phyloP scores from a whole-genome alignment of 2,797 vertebrate species.

The Enteromius mattozi region DNA sequence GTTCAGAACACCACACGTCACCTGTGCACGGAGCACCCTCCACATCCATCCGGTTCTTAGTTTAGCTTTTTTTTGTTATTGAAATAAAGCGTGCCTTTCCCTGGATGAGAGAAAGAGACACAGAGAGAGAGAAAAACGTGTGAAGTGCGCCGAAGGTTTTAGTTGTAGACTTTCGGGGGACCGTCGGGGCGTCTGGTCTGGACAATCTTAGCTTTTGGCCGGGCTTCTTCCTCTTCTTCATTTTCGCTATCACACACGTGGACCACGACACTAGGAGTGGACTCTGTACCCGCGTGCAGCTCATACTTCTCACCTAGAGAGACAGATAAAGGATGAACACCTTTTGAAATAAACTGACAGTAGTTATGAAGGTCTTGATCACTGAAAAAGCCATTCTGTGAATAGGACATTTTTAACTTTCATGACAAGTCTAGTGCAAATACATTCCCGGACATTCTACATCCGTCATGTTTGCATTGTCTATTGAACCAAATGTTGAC shows the following conservation, averaged over 20 bases:
- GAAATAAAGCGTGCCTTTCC: slow-evolving; percentile 80
- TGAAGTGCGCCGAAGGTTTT: slow-evolving; percentile 72
- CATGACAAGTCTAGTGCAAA: not conserved
- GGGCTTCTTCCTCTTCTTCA: slow-evolving; percentile 88
- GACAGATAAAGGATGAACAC: not conserved
- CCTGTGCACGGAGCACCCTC: slow-evolving; percentile 64
- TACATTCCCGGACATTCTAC: not conserved
- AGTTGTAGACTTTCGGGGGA: slow-evolving; percentile 79
- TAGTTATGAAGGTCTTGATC: not conserved
- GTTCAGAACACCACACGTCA: slow-evolving; percentile 49
- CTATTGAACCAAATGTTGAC: slow-evolving; percentile 10
- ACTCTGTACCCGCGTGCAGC: slow-evolving; percentile 95
- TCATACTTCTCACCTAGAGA: slow-evolving; percentile 94
- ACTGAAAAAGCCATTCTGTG: not conserved
- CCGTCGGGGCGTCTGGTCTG: slow-evolving; percentile 92
- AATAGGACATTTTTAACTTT: not conserved
- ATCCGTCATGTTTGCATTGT: not conserved
- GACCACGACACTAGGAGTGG: slow-evolving; percentile 96
- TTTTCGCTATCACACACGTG: slow-evolving; percentile 94
- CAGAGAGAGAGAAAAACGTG: slow-evolving; percentile 73
- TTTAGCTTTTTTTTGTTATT: slow-evolving; percentile 77
- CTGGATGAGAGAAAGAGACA: slow-evolving; percentile 76
- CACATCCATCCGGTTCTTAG: slow-evolving; percentile 69
- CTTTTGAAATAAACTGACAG: not conserved
- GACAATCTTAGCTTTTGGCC: slow-evolving; percentile 91